These are phyloP conservation scores for Macquaria ambigua DNA, from an alignment of 2,113 vertebrate species.

Conservation along the genomic window DNA sequence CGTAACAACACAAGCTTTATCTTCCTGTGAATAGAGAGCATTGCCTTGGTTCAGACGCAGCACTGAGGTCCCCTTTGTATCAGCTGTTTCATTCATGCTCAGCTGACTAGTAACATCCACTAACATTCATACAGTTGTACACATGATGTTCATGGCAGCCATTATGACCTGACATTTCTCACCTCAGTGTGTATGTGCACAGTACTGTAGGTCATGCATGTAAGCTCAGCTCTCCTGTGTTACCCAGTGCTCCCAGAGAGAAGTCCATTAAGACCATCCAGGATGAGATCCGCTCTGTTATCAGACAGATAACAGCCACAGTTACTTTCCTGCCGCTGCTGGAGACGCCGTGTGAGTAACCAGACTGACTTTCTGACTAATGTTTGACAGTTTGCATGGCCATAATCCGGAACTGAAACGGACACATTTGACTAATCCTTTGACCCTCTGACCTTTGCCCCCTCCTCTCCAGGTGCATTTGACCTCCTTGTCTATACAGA, in stretches of 20 bases:
- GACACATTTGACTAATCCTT: not conserved
- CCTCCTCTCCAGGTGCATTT: slow-evolving; percentile 90
- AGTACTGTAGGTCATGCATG: too few relatives aligned
- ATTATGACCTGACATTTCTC: not conserved
- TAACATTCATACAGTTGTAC: not conserved
- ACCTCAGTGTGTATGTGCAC: not conserved
- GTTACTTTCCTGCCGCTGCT: slow-evolving; percentile 95
- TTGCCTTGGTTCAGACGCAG: not conserved
- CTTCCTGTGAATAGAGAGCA: not conserved
- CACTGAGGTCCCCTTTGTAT: not conserved
- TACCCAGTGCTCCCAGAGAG: slow-evolving; percentile 88
- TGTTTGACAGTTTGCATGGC: too few relatives aligned
- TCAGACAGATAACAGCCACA: slow-evolving; percentile 95
- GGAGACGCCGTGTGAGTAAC: slow-evolving; percentile 93
- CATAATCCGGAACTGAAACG: too few relatives aligned
- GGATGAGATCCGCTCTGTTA: slow-evolving; percentile 96
- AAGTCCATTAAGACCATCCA: slow-evolving; percentile 96
- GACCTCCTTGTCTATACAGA: slow-evolving; percentile 97
- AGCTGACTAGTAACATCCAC: not conserved
- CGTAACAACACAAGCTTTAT: not conserved
- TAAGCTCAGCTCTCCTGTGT: not conserved
- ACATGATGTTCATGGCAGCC: not conserved
- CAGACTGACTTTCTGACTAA: too few relatives aligned
- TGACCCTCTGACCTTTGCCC: not conserved
- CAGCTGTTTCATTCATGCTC: not conserved